Conservation (phyloP, 2,888 invertebrate genomes). For the Ommatoiulus sabulosus region DNA sequence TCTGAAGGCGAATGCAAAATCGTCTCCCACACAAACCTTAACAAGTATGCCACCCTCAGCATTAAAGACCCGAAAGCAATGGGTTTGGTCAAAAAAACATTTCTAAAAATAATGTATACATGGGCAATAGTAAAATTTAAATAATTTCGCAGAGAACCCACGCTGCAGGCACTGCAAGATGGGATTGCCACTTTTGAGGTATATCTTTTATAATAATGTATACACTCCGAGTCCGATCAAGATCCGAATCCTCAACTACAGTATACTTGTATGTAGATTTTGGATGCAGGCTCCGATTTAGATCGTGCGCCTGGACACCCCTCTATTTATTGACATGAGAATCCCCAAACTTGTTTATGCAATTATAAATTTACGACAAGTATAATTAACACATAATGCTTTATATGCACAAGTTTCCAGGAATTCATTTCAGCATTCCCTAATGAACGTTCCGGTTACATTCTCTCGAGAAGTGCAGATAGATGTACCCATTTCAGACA, state of each 20-base stretch:
- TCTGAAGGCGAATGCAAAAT: conserved; percentile 17
- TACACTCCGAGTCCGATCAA: not conserved
- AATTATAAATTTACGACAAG: not conserved
- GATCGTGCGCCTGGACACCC: not conserved
- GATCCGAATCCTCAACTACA: not conserved
- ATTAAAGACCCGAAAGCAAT: not conserved
- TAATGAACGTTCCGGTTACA: too few species aligned
- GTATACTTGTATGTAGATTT: too few species aligned
- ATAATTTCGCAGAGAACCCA: not conserved
- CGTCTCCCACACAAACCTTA: conserved; percentile 3
- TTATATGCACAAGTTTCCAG: too few species aligned
- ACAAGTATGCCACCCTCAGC: not conserved
- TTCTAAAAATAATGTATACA: not conserved
- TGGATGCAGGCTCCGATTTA: not conserved
- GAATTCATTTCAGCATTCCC: too few species aligned
- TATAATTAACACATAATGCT: not conserved
- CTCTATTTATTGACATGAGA: not conserved
- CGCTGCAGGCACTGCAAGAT: not conserved
- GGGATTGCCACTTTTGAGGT: too few species aligned
- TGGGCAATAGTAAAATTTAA: not conserved
- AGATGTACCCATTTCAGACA: too few species aligned
- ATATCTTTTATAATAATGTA: too few species aligned
- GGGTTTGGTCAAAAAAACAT: not conserved
- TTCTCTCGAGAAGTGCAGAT: too few species aligned
- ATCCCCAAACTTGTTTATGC: not conserved